These are phyloP conservation scores for Trematomus loennbergii DNA, from an alignment of 2,113 vertebrate genomes.

Conservation along the genomic window DNA sequence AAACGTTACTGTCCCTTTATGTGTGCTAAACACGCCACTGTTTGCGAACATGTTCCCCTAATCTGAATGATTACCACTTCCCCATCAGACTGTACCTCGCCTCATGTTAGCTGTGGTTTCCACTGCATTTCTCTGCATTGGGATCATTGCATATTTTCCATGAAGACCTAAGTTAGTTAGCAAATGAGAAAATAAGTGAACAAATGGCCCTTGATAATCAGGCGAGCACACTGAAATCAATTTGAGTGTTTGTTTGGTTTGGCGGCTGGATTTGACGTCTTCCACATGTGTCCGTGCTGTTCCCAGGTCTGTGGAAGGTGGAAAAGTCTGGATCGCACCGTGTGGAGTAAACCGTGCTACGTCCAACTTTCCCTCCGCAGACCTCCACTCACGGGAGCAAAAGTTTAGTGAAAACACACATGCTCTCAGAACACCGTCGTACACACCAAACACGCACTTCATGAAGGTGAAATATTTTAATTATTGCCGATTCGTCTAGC, in stretches of 20 bases:
- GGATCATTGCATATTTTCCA: conserved; percentile 16
- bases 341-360: neutral
- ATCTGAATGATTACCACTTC: neutral
- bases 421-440: neutral
- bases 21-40: neutral
- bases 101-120: neutral
- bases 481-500: conserved; percentile 24
- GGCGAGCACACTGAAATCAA: conserved; percentile 16
- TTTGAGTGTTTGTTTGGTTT: conserved; percentile 16
- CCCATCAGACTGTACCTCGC: neutral
- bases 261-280: conserved; percentile 35
- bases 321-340: conserved; percentile 43
- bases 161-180: conserved; percentile 10
- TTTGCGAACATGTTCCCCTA: no score
- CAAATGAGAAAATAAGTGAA: conserved; percentile 40
- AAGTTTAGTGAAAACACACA: conserved; percentile 45
- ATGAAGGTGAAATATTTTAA: neutral
- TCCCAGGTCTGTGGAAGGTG: conserved; percentile 46
- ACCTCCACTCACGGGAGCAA: conserved; percentile 39
- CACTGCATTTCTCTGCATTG: neutral
- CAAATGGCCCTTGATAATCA: conserved; percentile 22
- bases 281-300: conserved; percentile 50
- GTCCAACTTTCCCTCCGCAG: conserved; percentile 56
- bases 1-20: neutral
- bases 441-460: neutral